Percentiles rank a stretch among this genome's conserved stretches.
These are phyloP conservation scores for Megamerina dolium DNA, from an alignment of 2,888 invertebrate genomes.

Conservation along the genomic window DNA sequence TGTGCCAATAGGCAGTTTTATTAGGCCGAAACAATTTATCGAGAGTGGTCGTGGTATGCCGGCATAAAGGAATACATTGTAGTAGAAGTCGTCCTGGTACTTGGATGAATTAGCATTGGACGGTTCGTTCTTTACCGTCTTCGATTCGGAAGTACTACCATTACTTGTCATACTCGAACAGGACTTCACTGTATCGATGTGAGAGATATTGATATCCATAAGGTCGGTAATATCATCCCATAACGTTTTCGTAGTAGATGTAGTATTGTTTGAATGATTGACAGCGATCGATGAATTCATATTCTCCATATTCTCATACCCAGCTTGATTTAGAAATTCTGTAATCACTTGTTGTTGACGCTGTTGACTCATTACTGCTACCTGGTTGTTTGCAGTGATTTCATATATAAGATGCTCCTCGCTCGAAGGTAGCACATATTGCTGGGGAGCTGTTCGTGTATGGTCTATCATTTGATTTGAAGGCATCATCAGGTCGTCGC, in stretches of 20 bases:
- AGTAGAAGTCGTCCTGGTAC: slow-evolving; percentile 36
- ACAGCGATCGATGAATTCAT: too few species aligned
- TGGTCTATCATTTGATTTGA: neutral
- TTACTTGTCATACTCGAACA: slow-evolving; percentile 10
- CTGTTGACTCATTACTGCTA: slow-evolving; percentile 37
- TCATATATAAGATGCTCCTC: slow-evolving; percentile 35
- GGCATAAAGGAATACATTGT: slow-evolving; percentile 35
- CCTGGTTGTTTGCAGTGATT: slow-evolving; percentile 34
- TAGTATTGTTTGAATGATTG: too few species aligned
- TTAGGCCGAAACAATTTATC: slow-evolving; percentile 38
- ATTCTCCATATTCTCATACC: too few species aligned
- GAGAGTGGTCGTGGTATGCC: slow-evolving; percentile 36
- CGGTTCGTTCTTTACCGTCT: slow-evolving; percentile 18
- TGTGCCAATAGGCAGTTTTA: slow-evolving; percentile 36
- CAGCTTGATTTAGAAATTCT: slow-evolving; percentile 35
- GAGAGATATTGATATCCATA: slow-evolving; percentile 29
- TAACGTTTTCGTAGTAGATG: too few species aligned
- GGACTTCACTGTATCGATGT: slow-evolving; percentile 34
- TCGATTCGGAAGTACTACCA: slow-evolving; percentile 5
- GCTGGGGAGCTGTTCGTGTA: slow-evolving; percentile 7
- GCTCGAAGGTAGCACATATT: slow-evolving; percentile 19
- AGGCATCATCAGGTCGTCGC: slow-evolving; percentile 2
- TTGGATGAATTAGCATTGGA: slow-evolving; percentile 24
- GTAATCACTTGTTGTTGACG: slow-evolving; percentile 38
- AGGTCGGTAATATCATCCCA: too few species aligned